Conservation (phyloP, 2,113 vertebrate species). For the Melierax canorus region DNA sequence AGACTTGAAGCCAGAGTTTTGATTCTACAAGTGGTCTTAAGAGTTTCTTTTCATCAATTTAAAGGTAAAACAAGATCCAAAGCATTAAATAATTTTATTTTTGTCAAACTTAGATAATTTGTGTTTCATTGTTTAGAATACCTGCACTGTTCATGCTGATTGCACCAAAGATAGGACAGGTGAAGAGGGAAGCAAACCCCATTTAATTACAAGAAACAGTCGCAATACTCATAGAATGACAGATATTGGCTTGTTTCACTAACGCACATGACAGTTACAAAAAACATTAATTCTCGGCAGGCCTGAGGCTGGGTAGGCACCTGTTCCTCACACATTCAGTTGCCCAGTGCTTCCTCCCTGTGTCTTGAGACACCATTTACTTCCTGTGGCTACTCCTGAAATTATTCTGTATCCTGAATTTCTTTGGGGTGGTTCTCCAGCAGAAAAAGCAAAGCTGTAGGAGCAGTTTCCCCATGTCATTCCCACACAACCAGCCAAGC, state of each 20-base stretch:
- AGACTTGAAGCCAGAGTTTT: background rate
- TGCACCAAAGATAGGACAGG: background rate
- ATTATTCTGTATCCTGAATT: background rate
- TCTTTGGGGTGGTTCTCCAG: background rate
- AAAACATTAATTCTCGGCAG: background rate
- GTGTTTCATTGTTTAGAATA: background rate
- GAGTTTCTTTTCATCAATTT: background rate
- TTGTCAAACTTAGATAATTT: background rate
- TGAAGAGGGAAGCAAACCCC: background rate
- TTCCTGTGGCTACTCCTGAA: background rate
- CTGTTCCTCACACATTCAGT: background rate
- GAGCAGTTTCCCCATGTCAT: accelerated
- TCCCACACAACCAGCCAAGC: background rate
- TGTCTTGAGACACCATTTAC: background rate
- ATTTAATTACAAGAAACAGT: background rate
- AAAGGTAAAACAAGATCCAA: background rate
- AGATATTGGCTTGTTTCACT: background rate
- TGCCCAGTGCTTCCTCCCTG: background rate
- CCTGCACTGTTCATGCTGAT: background rate
- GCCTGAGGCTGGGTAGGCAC: background rate
- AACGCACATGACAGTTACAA: background rate
- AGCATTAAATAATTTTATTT: background rate
- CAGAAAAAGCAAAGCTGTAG: background rate
- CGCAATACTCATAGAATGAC: background rate
- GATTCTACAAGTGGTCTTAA: background rate